Evolutionary conservation across 23 tunicate species (phyloP).

Genomic region (Aplidium turbinatum): DNA sequence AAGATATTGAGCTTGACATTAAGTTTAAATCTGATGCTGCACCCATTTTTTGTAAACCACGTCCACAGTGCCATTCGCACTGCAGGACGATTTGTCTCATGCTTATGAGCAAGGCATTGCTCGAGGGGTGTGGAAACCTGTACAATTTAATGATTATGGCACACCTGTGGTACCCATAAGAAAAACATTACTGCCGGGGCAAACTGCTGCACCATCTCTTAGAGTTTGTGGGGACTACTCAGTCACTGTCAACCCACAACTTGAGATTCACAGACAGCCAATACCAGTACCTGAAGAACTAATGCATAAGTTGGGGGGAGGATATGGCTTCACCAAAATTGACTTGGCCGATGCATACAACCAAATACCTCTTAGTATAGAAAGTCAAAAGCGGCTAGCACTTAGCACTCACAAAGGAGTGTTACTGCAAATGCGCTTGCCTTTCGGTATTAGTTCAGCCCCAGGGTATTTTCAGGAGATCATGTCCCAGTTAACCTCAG

Average conservation of each 20-base stretch:
- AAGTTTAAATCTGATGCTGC: constrained; percentile 19
- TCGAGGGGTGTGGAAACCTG: constrained; percentile 32
- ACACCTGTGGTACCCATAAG: constrained; percentile 32
- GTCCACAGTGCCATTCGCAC: constrained; percentile 39
- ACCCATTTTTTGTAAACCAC: constrained; percentile 41
- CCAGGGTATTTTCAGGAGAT: constrained; percentile 6
- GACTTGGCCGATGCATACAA: constrained; percentile 53
- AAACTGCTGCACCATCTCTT: neutral
- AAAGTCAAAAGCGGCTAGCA: constrained; percentile 45
- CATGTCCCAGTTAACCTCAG: constrained; percentile 1
- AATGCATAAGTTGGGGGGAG: constrained; percentile 33
- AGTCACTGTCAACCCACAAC: constrained; percentile 31
- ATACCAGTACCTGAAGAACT: constrained; percentile 32
- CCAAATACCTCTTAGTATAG: constrained; percentile 28
- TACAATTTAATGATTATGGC: constrained; percentile 25
- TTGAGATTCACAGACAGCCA: constrained; percentile 37
- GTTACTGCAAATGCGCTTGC: constrained; percentile 12
- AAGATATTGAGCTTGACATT: constrained; percentile 33
- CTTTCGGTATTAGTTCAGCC: constrained; percentile 29
- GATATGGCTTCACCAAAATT: constrained; percentile 40
- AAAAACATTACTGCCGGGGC: constrained; percentile 15
- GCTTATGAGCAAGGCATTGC: constrained; percentile 31
- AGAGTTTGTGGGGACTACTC: constrained; percentile 43
- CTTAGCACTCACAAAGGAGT: constrained; percentile 31
- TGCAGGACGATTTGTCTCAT: constrained; percentile 25